Evolutionary conservation across 2,888 invertebrate genomes (phyloP).

Genomic region (Drosophila sordidapex): DNA sequence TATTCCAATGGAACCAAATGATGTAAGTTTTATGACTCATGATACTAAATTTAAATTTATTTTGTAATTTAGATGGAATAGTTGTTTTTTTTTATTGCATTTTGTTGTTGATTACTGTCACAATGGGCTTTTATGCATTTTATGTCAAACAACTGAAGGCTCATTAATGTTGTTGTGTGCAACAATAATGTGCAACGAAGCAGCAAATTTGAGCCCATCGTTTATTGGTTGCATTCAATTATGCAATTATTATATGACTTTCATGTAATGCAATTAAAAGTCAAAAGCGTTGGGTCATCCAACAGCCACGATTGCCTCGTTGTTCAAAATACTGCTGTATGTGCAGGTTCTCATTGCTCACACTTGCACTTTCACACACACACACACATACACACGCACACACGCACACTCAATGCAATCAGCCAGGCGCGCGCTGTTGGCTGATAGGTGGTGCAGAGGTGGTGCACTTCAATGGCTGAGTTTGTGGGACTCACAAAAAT

Average conservation of each 20-base stretch:
- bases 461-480: slow-evolving; percentile 40
- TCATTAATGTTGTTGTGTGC: slow-evolving; percentile 51
- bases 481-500: slow-evolving; percentile 61
- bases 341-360: slow-evolving; percentile 49
- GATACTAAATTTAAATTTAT: background rate
- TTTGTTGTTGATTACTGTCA: background rate
- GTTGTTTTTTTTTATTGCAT: background rate
- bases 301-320: slow-evolving; percentile 23
- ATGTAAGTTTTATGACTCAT: background rate
- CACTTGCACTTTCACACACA: slow-evolving; percentile 17
- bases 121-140: slow-evolving; percentile 7
- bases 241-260: slow-evolving; percentile 81
- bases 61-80: background rate
- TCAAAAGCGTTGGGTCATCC: slow-evolving; percentile 67
- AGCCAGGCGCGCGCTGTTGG: slow-evolving; percentile 45
- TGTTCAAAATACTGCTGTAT: slow-evolving; percentile 63
- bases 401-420: slow-evolving; percentile 57
- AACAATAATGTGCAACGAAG: slow-evolving; percentile 55
- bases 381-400: background rate
- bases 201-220: slow-evolving; percentile 40
- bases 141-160: slow-evolving; percentile 35
- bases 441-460: slow-evolving; percentile 22
- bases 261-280: slow-evolving; percentile 81
- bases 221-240: slow-evolving; percentile 63
- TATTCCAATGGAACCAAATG: background rate